Percentiles rank a stretch among this genome's conserved stretches.
phyloP scores from a whole-genome alignment of 2,797 vertebrate species.

The Sebastes variabilis region DNA sequence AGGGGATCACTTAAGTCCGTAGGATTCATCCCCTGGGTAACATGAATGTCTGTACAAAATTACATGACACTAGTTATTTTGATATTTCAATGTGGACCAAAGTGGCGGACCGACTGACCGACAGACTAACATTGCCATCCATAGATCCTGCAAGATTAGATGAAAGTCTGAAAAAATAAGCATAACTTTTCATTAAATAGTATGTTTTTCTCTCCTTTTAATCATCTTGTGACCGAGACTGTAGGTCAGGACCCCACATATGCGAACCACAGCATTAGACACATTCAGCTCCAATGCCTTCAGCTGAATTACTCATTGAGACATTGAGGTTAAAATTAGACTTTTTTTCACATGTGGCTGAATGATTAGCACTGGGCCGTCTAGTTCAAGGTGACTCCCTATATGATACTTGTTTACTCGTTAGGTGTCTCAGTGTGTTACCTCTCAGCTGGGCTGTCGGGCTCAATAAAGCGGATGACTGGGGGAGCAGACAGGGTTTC shows the following conservation, averaged over 20 bases:
- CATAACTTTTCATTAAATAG: not conserved
- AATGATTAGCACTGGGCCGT: slow-evolving; percentile 51
- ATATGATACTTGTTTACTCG: slow-evolving; percentile 53
- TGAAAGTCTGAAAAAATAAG: not conserved
- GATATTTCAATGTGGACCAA: too few relatives aligned
- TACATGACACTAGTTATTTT: not conserved
- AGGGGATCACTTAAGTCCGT: not conserved
- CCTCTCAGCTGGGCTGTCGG: slow-evolving; percentile 98
- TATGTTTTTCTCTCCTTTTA: not conserved
- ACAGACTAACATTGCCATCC: not conserved
- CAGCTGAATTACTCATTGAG: slow-evolving; percentile 20
- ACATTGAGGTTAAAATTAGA: slow-evolving; percentile 46
- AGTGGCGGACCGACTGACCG: not conserved
- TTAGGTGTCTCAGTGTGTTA: slow-evolving; percentile 67
- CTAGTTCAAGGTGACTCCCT: slow-evolving; percentile 64
- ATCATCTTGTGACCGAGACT: not conserved
- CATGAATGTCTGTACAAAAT: not conserved
- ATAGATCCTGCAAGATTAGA: not conserved
- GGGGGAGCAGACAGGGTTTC: slow-evolving; percentile 95
- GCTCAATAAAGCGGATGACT: slow-evolving; percentile 95
- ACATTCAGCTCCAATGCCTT: slow-evolving; percentile 3
- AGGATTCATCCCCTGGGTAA: not conserved
- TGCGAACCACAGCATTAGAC: not conserved
- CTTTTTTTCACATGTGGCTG: slow-evolving; percentile 27
- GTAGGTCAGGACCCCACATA: not conserved